These are phyloP conservation scores for Podabrus alpinus DNA, from an alignment of 2,888 invertebrate genomes.

Conservation along the genomic window DNA sequence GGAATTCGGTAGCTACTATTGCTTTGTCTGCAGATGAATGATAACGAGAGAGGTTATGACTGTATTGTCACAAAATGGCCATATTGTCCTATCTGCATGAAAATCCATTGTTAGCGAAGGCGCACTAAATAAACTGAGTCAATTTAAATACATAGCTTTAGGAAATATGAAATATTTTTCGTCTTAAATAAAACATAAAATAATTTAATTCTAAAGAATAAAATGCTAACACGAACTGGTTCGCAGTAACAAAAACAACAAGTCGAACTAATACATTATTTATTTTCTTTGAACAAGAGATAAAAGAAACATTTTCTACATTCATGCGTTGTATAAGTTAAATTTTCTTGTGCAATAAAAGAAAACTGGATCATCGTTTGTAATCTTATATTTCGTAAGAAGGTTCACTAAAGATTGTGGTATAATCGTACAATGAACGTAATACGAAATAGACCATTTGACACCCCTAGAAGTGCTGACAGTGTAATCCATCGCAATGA, in stretches of 20 bases:
- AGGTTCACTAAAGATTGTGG: slow-evolving; percentile 18
- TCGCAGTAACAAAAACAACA: slow-evolving; percentile 24
- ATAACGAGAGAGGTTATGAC: slow-evolving; percentile 49
- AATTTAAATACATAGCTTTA: slow-evolving; percentile 47
- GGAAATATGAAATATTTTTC: slow-evolving; percentile 44
- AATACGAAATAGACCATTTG: slow-evolving; percentile 25
- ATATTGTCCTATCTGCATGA: slow-evolving; percentile 46
- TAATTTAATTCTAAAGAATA: slow-evolving; percentile 17
- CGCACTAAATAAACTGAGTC: slow-evolving; percentile 44
- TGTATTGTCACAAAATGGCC: slow-evolving; percentile 49
- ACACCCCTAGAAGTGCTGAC: slow-evolving; percentile 31
- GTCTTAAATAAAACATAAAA: slow-evolving; percentile 30
- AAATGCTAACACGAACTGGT: slow-evolving; percentile 30
- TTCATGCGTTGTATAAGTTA: background rate
- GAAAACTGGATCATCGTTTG: background rate
- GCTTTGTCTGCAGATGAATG: slow-evolving; percentile 48
- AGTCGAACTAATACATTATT: slow-evolving; percentile 24
- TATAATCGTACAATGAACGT: slow-evolving; percentile 14
- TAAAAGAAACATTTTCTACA: slow-evolving; percentile 1
- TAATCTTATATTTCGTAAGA: slow-evolving; percentile 8
- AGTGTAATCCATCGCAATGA: slow-evolving; percentile 31
- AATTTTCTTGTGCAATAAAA: background rate
- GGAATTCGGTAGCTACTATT: slow-evolving; percentile 37
- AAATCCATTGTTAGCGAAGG: slow-evolving; percentile 49
- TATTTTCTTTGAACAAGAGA: slow-evolving; percentile 9